Base-by-base conservation (phyloP, 1,140 invertebrate species). In the Drosophila busckii region DNA sequence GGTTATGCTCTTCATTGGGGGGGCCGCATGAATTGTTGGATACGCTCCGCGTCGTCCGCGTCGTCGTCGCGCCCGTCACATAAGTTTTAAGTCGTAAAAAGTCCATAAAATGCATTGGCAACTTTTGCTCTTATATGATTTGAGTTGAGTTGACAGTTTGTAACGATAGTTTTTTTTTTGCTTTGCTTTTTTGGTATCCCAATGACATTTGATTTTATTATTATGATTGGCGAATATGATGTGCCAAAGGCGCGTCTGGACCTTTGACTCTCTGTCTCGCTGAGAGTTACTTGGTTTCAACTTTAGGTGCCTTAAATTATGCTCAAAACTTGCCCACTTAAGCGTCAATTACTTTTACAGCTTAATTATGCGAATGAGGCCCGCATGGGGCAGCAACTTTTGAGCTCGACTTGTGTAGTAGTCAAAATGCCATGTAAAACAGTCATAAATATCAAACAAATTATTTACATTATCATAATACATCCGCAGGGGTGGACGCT, bases 1-100 rank as follows among this genome's bases (percentile, higher is more conserved):
- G 80, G 73, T 80, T 78, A 71, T 67, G 68, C 73, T 71, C 42
- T 63, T 67, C 73, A 76, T 63, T 67, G 71, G n/a, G n/a, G n/a
- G n/a, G n/a, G 73, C 50, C 28, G 37, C 45, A 31, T 64, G 45
- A 44, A 55, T 56, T 52, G 61, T 45, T 53, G n/a, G n/a, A n/a
- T n/a, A n/a, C n/a, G n/a, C n/a, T n/a, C n/a, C n/a, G n/a, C n/a
- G n/a, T 44, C 41, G 45, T 25, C 29, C 23, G 28, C 44, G 10
- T 9, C 38, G 2, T 44, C 22, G 49, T 50, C 56, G 48, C 52
- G 66, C 31, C 50, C 45, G 59, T 38, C 76, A 70, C 75, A 82
- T 82, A 82, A 82, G 75, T 82, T 82, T 82, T 38, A 53, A 82
- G 70, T 82, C 75, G 71, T 82, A 82, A 82, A 82, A 82, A 82